phyloP scores from a whole-genome alignment of 1,140 invertebrate genomes.

The Hypsibius dujardini region DNA sequence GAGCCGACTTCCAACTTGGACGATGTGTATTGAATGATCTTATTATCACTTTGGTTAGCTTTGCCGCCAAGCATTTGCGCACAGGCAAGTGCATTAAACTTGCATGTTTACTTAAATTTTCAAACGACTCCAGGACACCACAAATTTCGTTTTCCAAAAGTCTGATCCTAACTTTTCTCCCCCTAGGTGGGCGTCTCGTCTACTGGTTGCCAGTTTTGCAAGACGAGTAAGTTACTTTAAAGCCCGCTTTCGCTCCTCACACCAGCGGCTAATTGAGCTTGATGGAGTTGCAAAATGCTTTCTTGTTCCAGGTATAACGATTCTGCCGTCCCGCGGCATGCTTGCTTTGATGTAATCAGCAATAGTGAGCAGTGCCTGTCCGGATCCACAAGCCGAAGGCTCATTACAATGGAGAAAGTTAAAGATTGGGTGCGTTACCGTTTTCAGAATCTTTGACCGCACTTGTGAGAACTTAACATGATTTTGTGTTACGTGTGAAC shows the following conservation, averaged over 20 bases:
- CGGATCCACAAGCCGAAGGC: constrained; percentile 52
- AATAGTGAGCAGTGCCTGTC: constrained; percentile 72
- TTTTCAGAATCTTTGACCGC: not conserved
- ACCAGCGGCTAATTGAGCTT: no score
- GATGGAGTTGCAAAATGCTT: no score
- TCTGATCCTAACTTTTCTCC: no score
- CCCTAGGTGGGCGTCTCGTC: constrained; percentile 57
- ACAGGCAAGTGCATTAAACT: no score
- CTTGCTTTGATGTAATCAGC: constrained; percentile 51
- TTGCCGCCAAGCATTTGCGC: constrained; percentile 55
- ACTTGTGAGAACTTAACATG: no score
- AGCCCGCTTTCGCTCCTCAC: no score
- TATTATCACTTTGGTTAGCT: constrained; percentile 60
- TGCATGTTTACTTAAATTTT: no score
- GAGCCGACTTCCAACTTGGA: not conserved
- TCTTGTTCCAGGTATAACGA: constrained; percentile 50
- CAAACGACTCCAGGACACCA: no score
- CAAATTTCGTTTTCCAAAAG: no score
- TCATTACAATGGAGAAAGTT: constrained; percentile 75
- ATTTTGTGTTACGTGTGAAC: not conserved
- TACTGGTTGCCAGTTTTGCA: constrained; percentile 72
- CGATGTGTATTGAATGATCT: constrained; percentile 46
- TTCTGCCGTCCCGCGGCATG: constrained; percentile 54
- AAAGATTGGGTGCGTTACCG: constrained; percentile 24
- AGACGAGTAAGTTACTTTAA: constrained; percentile 31